These are phyloP conservation scores for Pissodes strobi DNA, from an alignment of 1,140 invertebrate species.

Conservation along the genomic window DNA sequence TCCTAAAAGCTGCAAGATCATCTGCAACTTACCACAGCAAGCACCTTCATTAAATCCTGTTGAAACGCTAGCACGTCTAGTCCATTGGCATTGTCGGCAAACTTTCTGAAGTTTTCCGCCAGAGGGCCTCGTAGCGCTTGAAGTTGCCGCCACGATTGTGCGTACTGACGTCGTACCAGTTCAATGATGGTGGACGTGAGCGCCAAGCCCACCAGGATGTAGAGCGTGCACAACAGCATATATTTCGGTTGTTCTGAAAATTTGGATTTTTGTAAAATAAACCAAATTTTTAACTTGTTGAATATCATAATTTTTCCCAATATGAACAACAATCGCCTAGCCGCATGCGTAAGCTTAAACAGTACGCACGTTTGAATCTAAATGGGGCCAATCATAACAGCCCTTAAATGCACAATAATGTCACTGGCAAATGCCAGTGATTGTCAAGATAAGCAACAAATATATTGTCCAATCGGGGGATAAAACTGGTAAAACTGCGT, in stretches of 20 bases:
- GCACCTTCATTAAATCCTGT: constrained; percentile 66
- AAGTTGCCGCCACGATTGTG: constrained; percentile 79
- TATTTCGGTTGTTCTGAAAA: constrained; percentile 80
- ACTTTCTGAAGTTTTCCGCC: constrained; percentile 73
- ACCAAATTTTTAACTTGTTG: neutral
- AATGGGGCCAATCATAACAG: neutral
- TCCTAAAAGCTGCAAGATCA: too few species aligned
- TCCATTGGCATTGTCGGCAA: constrained; percentile 74
- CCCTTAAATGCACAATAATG: neutral
- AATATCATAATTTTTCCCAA: neutral
- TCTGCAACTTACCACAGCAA: constrained; percentile 67
- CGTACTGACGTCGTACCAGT: constrained; percentile 81
- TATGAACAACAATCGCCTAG: too few species aligned
- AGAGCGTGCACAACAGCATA: constrained; percentile 87
- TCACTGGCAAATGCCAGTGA: too few species aligned
- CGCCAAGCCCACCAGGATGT: constrained; percentile 91
- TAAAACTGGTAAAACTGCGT: too few species aligned
- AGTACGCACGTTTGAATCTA: too few species aligned
- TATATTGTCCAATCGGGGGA: too few species aligned
- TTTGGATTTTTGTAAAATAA: too few species aligned
- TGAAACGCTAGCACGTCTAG: constrained; percentile 71
- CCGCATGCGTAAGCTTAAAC: too few species aligned
- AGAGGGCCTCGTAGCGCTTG: constrained; percentile 78
- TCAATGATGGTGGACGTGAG: constrained; percentile 95
- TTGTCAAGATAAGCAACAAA: too few species aligned